Conservation (phyloP, 2,113 vertebrate genomes). For the Myrmecobius fasciatus region DNA sequence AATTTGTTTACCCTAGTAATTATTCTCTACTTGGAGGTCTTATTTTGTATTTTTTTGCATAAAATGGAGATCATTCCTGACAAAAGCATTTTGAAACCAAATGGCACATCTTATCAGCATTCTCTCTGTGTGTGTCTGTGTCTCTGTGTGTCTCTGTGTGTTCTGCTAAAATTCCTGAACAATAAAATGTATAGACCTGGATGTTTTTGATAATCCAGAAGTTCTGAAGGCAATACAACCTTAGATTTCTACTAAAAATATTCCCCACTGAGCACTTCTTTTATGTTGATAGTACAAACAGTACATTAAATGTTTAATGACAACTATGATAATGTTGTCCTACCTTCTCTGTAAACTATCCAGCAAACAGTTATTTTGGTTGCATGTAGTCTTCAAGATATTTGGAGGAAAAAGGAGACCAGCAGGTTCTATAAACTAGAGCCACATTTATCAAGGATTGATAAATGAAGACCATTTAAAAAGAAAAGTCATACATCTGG, state of each 20-base stretch:
- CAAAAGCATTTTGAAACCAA: neutral
- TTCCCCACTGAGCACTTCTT: neutral
- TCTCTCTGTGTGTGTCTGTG: neutral
- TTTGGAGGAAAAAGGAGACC: neutral
- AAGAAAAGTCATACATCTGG: neutral
- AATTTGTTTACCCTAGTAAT: neutral
- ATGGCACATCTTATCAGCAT: neutral
- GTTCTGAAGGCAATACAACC: neutral
- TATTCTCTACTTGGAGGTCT: neutral
- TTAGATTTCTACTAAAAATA: neutral
- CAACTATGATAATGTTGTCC: neutral
- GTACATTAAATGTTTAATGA: neutral
- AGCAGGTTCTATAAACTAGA: neutral
- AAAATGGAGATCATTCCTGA: neutral
- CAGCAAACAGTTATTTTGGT: neutral
- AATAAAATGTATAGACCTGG: neutral
- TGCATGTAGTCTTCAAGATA: neutral
- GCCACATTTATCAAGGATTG: neutral
- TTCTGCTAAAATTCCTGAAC: neutral
- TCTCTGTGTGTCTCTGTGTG: neutral
- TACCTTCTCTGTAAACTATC: conserved; percentile 5
- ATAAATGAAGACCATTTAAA: neutral
- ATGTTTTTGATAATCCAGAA: neutral
- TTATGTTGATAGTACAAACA: neutral
- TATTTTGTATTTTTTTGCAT: neutral